A percentile compares a stretch with the other conserved stretches of the same genome.
These are phyloP conservation scores for Aphidius ervi DNA, from an alignment of 1,140 invertebrate genomes.

Conservation along the genomic window DNA sequence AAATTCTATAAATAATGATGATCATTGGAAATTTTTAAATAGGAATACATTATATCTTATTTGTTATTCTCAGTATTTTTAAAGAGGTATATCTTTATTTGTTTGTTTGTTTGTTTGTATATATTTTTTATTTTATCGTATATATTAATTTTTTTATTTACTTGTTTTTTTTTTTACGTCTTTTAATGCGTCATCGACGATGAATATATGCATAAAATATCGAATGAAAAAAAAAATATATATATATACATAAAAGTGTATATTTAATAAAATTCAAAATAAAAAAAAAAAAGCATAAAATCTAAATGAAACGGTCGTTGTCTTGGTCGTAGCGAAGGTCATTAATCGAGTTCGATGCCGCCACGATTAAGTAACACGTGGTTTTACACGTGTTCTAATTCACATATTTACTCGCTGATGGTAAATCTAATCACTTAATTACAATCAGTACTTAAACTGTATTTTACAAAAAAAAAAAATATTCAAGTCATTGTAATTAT, in stretches of 20 bases:
- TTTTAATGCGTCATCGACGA: neutral
- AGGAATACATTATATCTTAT: too few relatives aligned
- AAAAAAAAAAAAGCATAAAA: neutral
- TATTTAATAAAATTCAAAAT: conserved; percentile 15
- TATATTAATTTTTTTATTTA: neutral
- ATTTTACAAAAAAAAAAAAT: too few relatives aligned
- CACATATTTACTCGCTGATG: neutral
- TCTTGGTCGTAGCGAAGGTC: neutral
- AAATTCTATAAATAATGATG: too few relatives aligned
- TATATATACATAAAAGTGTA: conserved; percentile 1
- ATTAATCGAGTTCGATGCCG: conserved; percentile 4
- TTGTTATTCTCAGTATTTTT: too few relatives aligned
- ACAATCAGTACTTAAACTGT: neutral
- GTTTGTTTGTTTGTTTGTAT: too few relatives aligned
- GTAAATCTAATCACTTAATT: neutral
- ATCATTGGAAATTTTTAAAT: too few relatives aligned
- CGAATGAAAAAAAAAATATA: conserved; percentile 2
- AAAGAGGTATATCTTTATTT: too few relatives aligned
- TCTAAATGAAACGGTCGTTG: conserved; percentile 4
- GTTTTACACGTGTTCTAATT: neutral
- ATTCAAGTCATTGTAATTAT: too few relatives aligned
- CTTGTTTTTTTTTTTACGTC: neutral
- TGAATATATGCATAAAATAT: neutral
- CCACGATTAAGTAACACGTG: neutral
- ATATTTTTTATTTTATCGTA: too few relatives aligned